Conservation (phyloP, 1,140 invertebrate genomes). For the Prorops nasuta region DNA sequence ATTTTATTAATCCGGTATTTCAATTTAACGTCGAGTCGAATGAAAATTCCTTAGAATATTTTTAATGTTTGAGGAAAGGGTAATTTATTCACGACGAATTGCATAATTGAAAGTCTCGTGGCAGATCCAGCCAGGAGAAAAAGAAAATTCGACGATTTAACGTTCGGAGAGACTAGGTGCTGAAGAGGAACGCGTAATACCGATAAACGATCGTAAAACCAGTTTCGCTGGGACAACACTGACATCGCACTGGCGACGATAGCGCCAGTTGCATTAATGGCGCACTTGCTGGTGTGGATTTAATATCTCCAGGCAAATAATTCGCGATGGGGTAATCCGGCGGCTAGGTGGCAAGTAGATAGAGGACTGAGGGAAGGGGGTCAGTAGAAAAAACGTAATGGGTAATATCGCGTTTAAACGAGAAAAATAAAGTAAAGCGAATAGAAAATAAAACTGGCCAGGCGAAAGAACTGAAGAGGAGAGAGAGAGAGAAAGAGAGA, state of each 20-base stretch:
- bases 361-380: too few species aligned
- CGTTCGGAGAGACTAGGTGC: too few species aligned
- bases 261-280: neutral
- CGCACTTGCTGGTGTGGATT: neutral
- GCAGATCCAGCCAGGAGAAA: too few species aligned
- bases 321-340: neutral
- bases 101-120: too few species aligned
- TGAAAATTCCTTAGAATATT: too few species aligned
- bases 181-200: neutral
- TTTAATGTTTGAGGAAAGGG: too few species aligned
- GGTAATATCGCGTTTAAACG: slow-evolving; percentile 10
- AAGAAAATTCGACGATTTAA: too few species aligned
- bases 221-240: too few species aligned
- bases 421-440: slow-evolving; percentile 19
- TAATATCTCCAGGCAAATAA: slow-evolving; percentile 2
- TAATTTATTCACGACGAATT: too few species aligned
- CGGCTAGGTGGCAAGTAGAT: neutral
- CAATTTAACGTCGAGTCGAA: too few species aligned
- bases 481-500: neutral
- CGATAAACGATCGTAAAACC: neutral
- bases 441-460: slow-evolving; percentile 17
- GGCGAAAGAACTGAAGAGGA: neutral
- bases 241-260: neutral
- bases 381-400: neutral
- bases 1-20: too few species aligned